Base-by-base conservation (phyloP, 2,888 invertebrate species). In the Zhuqinia jingwanae region DNA sequence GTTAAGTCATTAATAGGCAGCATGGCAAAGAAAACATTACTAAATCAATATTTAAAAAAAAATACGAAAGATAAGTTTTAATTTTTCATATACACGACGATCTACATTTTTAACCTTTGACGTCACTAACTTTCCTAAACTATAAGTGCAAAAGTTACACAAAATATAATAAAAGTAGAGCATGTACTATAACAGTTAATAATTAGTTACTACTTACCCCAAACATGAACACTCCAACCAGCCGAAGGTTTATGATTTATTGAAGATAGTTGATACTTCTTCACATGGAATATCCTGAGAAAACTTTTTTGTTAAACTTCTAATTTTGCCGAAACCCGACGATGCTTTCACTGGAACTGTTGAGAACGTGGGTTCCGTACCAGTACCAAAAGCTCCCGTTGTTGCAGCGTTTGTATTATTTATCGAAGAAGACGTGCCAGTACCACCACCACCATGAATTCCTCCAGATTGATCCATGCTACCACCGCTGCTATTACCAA, bases 181-280 rank as follows among this genome's bases (percentile, higher is more conserved):
- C n/a, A n/a, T n/a, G n/a, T n/a, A n/a, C n/a, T n/a, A n/a, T n/a
- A n/a, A n/a, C n/a, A n/a, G 45, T 45, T 68, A 45, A 25, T 70
- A 50, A 70, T 70, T 70, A 70, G 45, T 70, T 47, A n/a, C 70
- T n/a, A 56, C 94, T 94, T 92, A 95, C 95, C 95, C 95, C 95
- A 96, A 89, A 95, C 95, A 92, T 95, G 95, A 27, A 95, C 95
- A 91, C 95, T 95, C 95, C 95, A 96, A n/a, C 95, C 95, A 70
- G 94, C 94, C 30, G 93, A 93, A 73, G 94, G 87, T 88, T 88
- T 91, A 42, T 86, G 86, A 25, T 47, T 81, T 53, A 76, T 89
- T 17, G 86, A 80, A 58, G 87, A 81, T 11, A n/a, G 78, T 68
- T 22, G 80, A 85, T 50, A 87, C 76, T 27, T 84, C 87, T 53